phyloP scores from a whole-genome alignment of 2,888 invertebrate genomes.

The Epirrita christyi region DNA sequence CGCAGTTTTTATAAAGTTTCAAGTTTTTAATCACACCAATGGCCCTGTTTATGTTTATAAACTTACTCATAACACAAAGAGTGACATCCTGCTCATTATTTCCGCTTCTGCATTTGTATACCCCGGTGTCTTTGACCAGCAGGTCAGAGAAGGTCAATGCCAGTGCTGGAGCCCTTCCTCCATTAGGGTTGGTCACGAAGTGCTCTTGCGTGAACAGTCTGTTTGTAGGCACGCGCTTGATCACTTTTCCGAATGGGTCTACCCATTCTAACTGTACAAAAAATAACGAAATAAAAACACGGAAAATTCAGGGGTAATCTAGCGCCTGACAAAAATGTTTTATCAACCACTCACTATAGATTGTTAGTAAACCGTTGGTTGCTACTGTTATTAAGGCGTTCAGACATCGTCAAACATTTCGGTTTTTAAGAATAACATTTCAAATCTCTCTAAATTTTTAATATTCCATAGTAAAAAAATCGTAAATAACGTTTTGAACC shows the following conservation, averaged over 20 bases:
- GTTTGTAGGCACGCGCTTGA: conserved; percentile 49
- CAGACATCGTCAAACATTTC: too few species aligned
- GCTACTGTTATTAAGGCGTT: too few species aligned
- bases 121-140: conserved; percentile 59
- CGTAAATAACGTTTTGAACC: too few species aligned
- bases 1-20: neutral
- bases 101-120: conserved; percentile 64
- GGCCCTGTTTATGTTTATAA: too few species aligned
- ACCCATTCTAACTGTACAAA: conserved; percentile 66
- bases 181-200: conserved; percentile 45
- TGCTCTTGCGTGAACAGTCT: conserved; percentile 64
- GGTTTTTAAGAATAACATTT: too few species aligned
- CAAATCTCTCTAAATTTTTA: too few species aligned
- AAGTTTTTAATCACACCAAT: too few species aligned
- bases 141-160: conserved; percentile 54
- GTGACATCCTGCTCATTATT: conserved; percentile 46
- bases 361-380: too few species aligned
- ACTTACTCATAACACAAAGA: conserved; percentile 69
- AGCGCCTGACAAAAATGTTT: too few species aligned
- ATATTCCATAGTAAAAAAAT: too few species aligned
- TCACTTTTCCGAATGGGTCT: conserved; percentile 54
- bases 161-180: conserved; percentile 50
- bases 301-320: too few species aligned
- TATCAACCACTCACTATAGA: too few species aligned
- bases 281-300: neutral